Evolutionary conservation across 2,113 vertebrate genomes (phyloP).

Genomic region (Rallus limicola): DNA sequence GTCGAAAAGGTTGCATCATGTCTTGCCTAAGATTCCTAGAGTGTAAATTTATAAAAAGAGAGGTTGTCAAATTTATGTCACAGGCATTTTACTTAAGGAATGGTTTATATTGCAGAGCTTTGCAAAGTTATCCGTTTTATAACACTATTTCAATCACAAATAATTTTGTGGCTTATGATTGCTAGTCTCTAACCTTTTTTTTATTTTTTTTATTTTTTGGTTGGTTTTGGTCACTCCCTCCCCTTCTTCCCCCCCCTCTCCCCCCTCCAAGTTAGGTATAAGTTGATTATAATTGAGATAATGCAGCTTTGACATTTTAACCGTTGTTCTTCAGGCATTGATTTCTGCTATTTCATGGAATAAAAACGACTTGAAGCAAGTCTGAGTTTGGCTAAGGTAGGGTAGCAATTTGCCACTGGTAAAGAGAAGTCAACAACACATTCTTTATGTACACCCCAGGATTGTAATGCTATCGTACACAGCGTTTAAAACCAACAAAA

Average conservation of each 20-base stretch:
- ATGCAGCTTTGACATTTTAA: slow-evolving; percentile 69
- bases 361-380: slow-evolving; percentile 75
- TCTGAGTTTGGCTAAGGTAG: slow-evolving; percentile 79
- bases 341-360: slow-evolving; percentile 74
- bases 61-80: slow-evolving; percentile 74
- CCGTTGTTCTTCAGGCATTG: slow-evolving; percentile 24
- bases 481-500: slow-evolving; percentile 51
- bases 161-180: slow-evolving; percentile 69
- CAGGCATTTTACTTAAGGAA: slow-evolving; percentile 69
- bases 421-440: slow-evolving; percentile 60
- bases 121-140: slow-evolving; percentile 66
- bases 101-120: slow-evolving; percentile 70
- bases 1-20: slow-evolving; percentile 60
- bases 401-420: slow-evolving; percentile 74
- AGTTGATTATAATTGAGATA: slow-evolving; percentile 59
- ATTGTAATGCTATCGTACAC: slow-evolving; percentile 57
- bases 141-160: slow-evolving; percentile 74
- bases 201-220: not conserved
- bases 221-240: too few species aligned
- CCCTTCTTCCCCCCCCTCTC: too few species aligned
- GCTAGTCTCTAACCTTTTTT: slow-evolving; percentile 40
- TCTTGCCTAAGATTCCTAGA: slow-evolving; percentile 56
- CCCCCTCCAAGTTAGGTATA: not conserved
- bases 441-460: slow-evolving; percentile 60
- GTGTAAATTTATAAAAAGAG: slow-evolving; percentile 68